A percentile compares a stretch with the other conserved stretches of the same genome.
phyloP scores from a whole-genome alignment of 2,113 vertebrate species.

The Taxidea taxus region DNA sequence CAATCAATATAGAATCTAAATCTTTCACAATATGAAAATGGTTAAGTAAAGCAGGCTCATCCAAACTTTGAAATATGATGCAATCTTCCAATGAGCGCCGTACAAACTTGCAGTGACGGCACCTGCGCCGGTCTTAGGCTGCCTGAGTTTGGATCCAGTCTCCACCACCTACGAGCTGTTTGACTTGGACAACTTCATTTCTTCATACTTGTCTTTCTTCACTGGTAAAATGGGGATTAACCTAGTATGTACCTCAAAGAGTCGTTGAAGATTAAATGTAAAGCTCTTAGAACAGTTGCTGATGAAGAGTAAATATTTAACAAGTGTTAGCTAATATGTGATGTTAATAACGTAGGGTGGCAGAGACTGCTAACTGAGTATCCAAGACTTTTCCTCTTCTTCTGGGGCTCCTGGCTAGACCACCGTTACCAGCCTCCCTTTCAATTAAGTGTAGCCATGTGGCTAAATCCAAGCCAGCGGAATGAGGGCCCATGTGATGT shows the following conservation, averaged over 20 bases:
- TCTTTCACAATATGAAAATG: neutral
- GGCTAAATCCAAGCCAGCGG: neutral
- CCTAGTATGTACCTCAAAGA: neutral
- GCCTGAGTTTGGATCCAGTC: neutral
- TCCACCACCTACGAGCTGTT: neutral
- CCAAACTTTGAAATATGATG: neutral
- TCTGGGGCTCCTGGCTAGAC: neutral
- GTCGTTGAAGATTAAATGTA: neutral
- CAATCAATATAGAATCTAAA: neutral
- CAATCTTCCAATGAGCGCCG: neutral
- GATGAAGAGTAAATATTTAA: neutral
- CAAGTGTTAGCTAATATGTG: neutral
- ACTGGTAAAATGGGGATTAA: neutral
- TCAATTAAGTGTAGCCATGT: neutral
- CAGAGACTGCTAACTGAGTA: neutral
- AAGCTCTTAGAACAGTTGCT: neutral
- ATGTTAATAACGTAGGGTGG: neutral
- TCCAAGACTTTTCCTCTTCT: neutral
- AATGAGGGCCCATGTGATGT: neutral
- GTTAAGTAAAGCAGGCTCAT: neutral
- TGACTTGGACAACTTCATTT: neutral
- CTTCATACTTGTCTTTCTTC: neutral
- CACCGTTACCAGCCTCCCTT: neutral
- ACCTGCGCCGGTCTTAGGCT: neutral
- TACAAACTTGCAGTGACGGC: neutral